A percentile compares a stretch with the other conserved stretches of the same genome.
Conservation (phyloP, 2,113 vertebrate species). For the Amazona guildingii region DNA sequence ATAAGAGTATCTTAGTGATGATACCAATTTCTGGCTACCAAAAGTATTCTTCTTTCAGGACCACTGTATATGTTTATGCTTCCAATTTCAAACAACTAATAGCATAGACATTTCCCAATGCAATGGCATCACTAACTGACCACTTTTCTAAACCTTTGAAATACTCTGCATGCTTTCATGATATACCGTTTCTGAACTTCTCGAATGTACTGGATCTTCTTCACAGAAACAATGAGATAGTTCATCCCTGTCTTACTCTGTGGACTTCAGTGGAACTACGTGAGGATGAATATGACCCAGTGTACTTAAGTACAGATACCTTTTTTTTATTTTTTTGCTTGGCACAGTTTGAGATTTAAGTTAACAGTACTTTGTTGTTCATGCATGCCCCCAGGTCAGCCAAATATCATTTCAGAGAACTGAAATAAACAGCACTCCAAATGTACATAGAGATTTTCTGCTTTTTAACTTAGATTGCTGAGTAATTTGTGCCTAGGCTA, state of each 20-base stretch:
- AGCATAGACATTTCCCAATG: fast-evolving
- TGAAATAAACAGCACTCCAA: not conserved
- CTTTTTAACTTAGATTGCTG: not conserved
- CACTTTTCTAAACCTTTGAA: not conserved
- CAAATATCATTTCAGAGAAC: not conserved
- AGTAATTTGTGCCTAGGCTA: constrained; percentile 10
- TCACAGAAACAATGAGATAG: constrained; percentile 13
- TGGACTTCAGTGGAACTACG: not conserved
- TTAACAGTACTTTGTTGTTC: constrained; percentile 25
- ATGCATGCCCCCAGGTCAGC: not conserved
- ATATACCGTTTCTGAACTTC: not conserved
- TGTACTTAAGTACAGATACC: constrained; percentile 26
- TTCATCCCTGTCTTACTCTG: constrained; percentile 1
- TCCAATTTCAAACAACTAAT: not conserved
- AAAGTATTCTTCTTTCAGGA: not conserved
- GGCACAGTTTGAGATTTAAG: constrained; percentile 30
- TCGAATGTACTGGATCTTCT: not conserved
- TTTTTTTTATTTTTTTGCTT: not conserved
- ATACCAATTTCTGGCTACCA: not conserved
- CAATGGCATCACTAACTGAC: not conserved
- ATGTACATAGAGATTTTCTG: not conserved
- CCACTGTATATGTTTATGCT: not conserved
- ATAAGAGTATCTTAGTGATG: not conserved
- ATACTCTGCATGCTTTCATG: not conserved
- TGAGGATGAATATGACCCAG: not conserved